phyloP scores from a whole-genome alignment of 2,113 vertebrate genomes.

The Callipepla californica region DNA sequence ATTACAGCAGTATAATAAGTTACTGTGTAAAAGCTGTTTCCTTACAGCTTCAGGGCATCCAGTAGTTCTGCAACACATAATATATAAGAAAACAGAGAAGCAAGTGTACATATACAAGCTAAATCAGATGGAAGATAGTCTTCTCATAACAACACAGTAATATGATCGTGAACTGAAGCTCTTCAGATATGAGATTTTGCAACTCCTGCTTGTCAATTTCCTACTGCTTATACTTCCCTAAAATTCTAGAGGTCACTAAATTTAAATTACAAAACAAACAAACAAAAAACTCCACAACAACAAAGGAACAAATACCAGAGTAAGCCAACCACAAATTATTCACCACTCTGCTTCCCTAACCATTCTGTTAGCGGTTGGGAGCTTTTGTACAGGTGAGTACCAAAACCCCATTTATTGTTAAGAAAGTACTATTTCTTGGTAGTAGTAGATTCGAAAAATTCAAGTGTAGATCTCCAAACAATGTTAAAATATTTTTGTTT shows the following conservation, averaged over 20 bases:
- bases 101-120: neutral
- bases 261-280: neutral
- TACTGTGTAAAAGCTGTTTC: neutral
- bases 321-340: neutral
- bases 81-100: neutral
- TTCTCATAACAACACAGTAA: neutral
- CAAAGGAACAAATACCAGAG: neutral
- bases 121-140: neutral
- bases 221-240: neutral
- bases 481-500: slow-evolving; percentile 14
- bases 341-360: neutral
- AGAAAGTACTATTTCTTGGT: neutral
- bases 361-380: neutral
- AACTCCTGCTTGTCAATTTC: neutral
- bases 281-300: neutral
- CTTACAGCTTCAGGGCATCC: neutral
- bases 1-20: neutral
- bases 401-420: neutral
- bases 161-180: neutral
- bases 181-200: neutral
- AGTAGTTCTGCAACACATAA: neutral
- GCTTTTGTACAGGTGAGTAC: neutral
- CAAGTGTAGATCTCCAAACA: neutral
- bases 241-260: neutral
- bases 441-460: neutral